Percentiles rank a stretch among this genome's conserved stretches.
These are phyloP conservation scores for Chrysolina haemoptera DNA, from an alignment of 2,888 invertebrate species.

Conservation along the genomic window DNA sequence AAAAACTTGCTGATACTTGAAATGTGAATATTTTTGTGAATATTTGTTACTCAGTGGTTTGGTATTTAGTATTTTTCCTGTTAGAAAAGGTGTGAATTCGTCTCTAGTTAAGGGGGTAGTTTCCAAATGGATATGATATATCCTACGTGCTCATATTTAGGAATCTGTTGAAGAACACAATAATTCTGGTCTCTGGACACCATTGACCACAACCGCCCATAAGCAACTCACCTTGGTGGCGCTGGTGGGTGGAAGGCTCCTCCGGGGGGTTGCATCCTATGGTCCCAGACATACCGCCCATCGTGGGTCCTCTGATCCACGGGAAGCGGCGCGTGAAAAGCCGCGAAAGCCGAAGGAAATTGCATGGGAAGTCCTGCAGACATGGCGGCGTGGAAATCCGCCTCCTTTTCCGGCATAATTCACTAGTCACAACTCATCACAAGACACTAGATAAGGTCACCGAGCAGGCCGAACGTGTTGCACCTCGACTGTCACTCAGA, in stretches of 20 bases:
- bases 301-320: conserved; percentile 74
- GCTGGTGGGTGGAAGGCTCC: conserved; percentile 64
- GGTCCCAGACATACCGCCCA: conserved; percentile 69
- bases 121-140: no score
- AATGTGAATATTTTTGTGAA: no score
- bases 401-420: conserved; percentile 68
- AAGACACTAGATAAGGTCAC: conserved; percentile 38
- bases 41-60: no score
- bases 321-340: conserved; percentile 75
- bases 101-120: no score
- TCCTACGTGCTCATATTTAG: no score
- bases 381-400: conserved; percentile 68
- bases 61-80: no score
- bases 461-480: conserved; percentile 28
- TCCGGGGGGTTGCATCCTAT: conserved; percentile 66
- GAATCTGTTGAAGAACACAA: background rate
- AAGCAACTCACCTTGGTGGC: conserved; percentile 53
- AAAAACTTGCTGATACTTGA: no score
- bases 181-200: background rate
- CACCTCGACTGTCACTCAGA: conserved; percentile 23
- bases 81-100: no score
- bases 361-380: conserved; percentile 68
- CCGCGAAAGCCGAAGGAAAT: conserved; percentile 71
- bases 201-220: background rate
- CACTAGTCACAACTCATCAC: conserved; percentile 56